These are phyloP conservation scores for Oscheius onirici DNA, from an alignment of 2,888 invertebrate genomes.

Conservation along the genomic window DNA sequence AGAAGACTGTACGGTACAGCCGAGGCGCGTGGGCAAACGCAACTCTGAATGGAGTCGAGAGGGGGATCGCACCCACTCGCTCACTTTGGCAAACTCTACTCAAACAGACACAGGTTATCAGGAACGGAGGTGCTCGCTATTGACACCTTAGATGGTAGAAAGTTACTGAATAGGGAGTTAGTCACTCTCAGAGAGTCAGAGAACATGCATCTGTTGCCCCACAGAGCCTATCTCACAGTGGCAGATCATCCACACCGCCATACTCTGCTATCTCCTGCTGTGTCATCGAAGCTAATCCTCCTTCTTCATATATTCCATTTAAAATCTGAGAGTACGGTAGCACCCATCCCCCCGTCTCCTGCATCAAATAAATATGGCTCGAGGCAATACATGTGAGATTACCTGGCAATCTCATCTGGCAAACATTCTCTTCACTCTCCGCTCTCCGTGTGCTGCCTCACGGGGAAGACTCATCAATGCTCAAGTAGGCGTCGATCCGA, in stretches of 20 bases:
- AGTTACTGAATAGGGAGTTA: too few species aligned
- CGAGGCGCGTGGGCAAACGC: conserved; percentile 33
- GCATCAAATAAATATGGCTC: conserved; percentile 28
- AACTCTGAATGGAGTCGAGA: conserved; percentile 30
- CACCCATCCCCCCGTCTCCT: conserved; percentile 16
- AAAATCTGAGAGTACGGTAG: conserved; percentile 25
- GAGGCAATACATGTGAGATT: conserved; percentile 29
- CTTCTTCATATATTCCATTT: not conserved
- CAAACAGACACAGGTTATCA: conserved; percentile 27
- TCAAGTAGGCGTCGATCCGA: conserved; percentile 20
- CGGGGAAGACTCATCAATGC: conserved; percentile 27
- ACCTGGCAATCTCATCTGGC: conserved; percentile 34
- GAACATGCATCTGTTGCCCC: too few species aligned
- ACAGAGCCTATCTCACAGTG: not conserved
- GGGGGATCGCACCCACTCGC: conserved; percentile 31
- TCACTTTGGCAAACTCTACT: conserved; percentile 28
- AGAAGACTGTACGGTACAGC: conserved; percentile 29
- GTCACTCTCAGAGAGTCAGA: too few species aligned
- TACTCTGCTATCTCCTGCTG: not conserved
- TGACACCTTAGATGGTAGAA: too few species aligned
- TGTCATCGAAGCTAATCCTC: too few species aligned
- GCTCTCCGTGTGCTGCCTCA: conserved; percentile 6
- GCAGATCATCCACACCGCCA: conserved; percentile 6
- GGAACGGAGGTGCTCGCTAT: not conserved
- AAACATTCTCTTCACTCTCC: conserved; percentile 26